phyloP scores from a whole-genome alignment of 2,888 invertebrate genomes.

The Ischnus inquisitorius region DNA sequence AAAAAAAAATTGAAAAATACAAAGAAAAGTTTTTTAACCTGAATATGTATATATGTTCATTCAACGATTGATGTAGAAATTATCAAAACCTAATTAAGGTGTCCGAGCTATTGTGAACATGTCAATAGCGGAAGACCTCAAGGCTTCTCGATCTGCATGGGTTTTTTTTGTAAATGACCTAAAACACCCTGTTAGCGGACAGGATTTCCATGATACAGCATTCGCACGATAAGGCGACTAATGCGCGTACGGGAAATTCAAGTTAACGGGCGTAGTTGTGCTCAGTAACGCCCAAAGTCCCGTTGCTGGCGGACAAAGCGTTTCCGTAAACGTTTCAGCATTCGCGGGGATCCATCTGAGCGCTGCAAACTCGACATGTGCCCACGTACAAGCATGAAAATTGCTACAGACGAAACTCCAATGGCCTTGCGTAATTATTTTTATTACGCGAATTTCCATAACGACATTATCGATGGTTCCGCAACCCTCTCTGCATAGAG shows the following conservation, averaged over 20 bases:
- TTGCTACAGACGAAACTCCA: background rate
- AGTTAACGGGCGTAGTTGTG: conserved; percentile 11
- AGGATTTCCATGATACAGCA: background rate
- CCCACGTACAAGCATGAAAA: background rate
- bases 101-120: no score
- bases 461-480: conserved; percentile 57
- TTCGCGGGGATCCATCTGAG: conserved; percentile 16
- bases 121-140: no score
- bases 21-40: no score
- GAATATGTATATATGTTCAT: no score
- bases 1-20: no score
- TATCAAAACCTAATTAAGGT: no score
- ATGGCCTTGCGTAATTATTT: conserved; percentile 15
- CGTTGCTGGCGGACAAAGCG: conserved; percentile 47
- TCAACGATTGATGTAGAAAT: no score
- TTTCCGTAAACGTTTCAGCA: conserved; percentile 53
- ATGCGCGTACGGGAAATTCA: conserved; percentile 37
- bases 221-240: conserved; percentile 1
- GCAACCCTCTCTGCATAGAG: conserved; percentile 57
- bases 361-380: background rate
- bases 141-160: no score
- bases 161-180: no score
- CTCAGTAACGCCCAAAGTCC: conserved; percentile 54
- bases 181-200: no score
- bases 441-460: conserved; percentile 18